Evolutionary conservation across 1,140 invertebrate species (phyloP).

Genomic region (Apis mellifera): DNA sequence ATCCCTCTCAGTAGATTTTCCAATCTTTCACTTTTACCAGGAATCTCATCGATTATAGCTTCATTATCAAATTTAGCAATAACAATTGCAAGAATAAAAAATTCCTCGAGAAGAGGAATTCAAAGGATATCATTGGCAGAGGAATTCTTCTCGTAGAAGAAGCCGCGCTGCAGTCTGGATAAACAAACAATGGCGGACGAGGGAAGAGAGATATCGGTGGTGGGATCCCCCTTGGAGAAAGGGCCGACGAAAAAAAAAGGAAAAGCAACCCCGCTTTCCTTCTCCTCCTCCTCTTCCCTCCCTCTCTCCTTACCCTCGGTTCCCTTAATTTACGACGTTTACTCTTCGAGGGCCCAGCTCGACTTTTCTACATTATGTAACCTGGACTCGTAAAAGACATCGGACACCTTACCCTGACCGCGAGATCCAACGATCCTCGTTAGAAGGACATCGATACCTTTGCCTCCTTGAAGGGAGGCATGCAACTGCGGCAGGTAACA

Average conservation of each 20-base stretch:
- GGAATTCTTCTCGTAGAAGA: background rate
- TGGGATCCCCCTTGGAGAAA: background rate
- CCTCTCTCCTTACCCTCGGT: background rate
- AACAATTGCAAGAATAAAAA: no score
- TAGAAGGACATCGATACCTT: conserved; percentile 46
- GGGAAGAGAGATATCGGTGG: background rate
- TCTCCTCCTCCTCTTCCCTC: background rate
- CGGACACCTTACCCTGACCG: conserved; percentile 22
- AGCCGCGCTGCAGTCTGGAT: background rate
- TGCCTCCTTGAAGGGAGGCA: background rate
- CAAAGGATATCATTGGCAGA: background rate
- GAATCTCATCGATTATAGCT: no score
- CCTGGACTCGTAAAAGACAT: conserved; percentile 39
- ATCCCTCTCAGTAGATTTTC: no score
- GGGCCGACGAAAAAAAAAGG: conserved; percentile 1
- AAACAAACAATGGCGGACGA: conserved; percentile 32
- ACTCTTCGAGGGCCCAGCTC: background rate
- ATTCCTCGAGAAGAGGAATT: no score
- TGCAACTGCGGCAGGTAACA: conserved; percentile 8
- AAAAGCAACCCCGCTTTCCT: no score
- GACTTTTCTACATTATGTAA: conserved; percentile 28
- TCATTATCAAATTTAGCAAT: no score
- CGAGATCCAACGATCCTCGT: conserved; percentile 28
- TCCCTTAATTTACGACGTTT: conserved; percentile 43
- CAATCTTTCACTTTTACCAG: no score